Percentiles rank a stretch among this genome's conserved stretches.
These are phyloP conservation scores for Thalassoma bifasciatum DNA, from an alignment of 2,113 vertebrate genomes.

Conservation along the genomic window DNA sequence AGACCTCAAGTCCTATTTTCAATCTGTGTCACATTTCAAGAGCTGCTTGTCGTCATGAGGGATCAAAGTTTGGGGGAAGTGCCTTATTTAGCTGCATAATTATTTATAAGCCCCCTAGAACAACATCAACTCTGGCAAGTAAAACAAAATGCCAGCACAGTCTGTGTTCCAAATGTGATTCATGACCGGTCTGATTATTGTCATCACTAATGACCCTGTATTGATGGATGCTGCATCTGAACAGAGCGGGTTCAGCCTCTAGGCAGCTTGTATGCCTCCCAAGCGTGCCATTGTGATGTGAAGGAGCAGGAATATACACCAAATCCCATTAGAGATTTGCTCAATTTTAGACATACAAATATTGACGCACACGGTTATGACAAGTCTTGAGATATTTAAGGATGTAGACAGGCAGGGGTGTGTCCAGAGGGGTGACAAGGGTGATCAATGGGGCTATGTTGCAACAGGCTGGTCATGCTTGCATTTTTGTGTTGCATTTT, in stretches of 20 bases:
- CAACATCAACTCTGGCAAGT: constrained; percentile 19
- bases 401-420: background rate
- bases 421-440: too few species aligned
- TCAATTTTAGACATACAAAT: background rate
- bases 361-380: rapidly evolving
- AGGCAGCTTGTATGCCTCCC: constrained; percentile 4
- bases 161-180: constrained; percentile 18
- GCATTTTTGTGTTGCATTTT: too few species aligned
- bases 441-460: too few species aligned
- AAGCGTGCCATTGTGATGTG: background rate
- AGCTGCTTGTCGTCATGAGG: constrained; percentile 8
- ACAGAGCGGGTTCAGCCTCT: constrained; percentile 10
- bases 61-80: constrained; percentile 49
- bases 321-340: background rate
- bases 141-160: constrained; percentile 23
- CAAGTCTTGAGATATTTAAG: background rate
- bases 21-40: constrained; percentile 14
- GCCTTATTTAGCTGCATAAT: constrained; percentile 20
- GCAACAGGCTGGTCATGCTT: too few species aligned
- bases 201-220: constrained; percentile 33
- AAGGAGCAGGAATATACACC: background rate
- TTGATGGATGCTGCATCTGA: constrained; percentile 42
- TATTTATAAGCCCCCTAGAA: constrained; percentile 10
- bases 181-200: constrained; percentile 38
- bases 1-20: background rate